Evolutionary conservation across 1,140 invertebrate genomes (phyloP).

Genomic region (Palaemon carinicauda): DNA sequence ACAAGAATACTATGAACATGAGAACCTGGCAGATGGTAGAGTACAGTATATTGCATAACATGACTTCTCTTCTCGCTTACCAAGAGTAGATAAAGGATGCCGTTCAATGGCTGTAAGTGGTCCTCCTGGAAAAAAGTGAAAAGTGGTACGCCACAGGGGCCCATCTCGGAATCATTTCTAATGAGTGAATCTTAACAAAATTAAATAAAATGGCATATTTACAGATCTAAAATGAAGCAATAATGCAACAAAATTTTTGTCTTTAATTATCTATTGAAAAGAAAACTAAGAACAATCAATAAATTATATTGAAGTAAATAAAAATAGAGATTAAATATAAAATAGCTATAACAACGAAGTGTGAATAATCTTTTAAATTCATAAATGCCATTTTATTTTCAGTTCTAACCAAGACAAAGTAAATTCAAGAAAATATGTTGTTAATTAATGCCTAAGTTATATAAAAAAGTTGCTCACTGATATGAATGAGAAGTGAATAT

Average conservation of each 20-base stretch:
- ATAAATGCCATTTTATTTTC: no score
- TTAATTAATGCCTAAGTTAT: no score
- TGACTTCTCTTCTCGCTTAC: slow-evolving; percentile 13
- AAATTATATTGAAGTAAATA: no score
- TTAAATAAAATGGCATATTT: neutral
- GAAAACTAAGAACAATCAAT: neutral
- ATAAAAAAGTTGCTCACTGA: no score
- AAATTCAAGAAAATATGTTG: no score
- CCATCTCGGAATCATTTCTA: slow-evolving; percentile 17
- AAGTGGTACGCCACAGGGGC: slow-evolving; percentile 12
- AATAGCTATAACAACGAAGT: no score
- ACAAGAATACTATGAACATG: neutral
- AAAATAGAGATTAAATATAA: no score
- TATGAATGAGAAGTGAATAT: no score
- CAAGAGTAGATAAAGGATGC: slow-evolving; percentile 2
- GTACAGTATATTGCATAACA: neutral
- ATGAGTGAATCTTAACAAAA: neutral
- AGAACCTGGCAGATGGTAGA: neutral
- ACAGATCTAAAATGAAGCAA: neutral
- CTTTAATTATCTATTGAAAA: no score
- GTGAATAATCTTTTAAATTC: no score
- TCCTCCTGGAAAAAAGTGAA: slow-evolving; percentile 17
- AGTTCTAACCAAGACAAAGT: no score
- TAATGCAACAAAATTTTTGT: neutral
- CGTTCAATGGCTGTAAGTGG: slow-evolving; percentile 10